Evolutionary conservation across 2,888 invertebrate species (phyloP), one percentile per base, ranked within the genome.

Genomic region (Bembecia ichneumoniformis): DNA sequence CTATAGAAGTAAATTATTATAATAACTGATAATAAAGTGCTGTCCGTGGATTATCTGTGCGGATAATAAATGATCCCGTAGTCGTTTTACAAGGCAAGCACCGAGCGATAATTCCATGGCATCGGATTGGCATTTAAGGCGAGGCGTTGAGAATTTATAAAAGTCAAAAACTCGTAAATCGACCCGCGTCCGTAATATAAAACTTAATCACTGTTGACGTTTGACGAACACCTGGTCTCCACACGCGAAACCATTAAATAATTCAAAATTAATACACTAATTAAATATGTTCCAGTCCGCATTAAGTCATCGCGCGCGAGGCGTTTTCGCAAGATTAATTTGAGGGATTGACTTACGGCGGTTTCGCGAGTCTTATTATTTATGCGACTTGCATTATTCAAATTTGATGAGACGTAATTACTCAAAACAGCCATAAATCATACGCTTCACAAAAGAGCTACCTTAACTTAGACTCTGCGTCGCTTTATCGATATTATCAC

Each of bases 1-100:
- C 82, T 82, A 83, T 84, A 82, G 83, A 82, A 82, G 81, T 84
- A 82, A 83, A 80, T 84, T 83, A 84, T 84, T 84, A 79, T 84
- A 78, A 82, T 84, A 83, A 82, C 82, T 83, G 82, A 82, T 83
- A 82, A 83, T 84, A 84, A 83, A 83, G 82, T 79, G 82, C 71
- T 78, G 82, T 81, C 80, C 66, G 74, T 79, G 78, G 79, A 82
- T 82, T 82, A 84, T 81, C 80, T 76, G 77, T 67, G 72, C 71
- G 65, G 75, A 78, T 84, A 82, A 84, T 82, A 74, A 79, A 84
- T 77, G 82, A 74, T 72, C 73, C 65, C 68, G 68, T 57, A 69
- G 74, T 71, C 65, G 66, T 75, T 75, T 76, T 71, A 78, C 79
- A 77, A 68, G 77, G 73, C 74, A 68, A 67, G 74, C 71, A 70